These are phyloP conservation scores for Cylloceria caligata DNA, from an alignment of 2,888 invertebrate genomes.

Conservation along the genomic window DNA sequence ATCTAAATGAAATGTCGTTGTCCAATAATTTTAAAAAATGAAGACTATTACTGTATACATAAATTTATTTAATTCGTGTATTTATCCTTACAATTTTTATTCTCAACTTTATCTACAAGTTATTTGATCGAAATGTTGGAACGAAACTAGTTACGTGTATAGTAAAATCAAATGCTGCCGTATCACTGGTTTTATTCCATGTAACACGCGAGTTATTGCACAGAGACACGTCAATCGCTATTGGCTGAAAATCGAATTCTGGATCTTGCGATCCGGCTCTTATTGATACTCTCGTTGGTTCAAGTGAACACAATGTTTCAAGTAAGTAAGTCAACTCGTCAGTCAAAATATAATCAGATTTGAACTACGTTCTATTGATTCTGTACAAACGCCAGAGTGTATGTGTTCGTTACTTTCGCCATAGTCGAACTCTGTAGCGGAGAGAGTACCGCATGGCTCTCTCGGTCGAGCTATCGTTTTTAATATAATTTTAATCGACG, in stretches of 20 bases:
- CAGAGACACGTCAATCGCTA: not conserved
- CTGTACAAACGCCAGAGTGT: not conserved
- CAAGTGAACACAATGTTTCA: not conserved
- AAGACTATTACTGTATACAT: no score
- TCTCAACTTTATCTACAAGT: not conserved
- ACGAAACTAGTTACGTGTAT: not conserved
- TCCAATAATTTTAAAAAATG: no score
- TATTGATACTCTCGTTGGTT: not conserved
- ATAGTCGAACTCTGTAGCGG: not conserved
- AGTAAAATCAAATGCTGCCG: not conserved
- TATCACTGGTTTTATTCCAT: not conserved
- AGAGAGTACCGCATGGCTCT: not conserved
- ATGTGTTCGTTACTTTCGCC: not conserved
- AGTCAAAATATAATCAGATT: slow-evolving; percentile 19
- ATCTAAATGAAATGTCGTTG: no score
- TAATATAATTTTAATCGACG: slow-evolving; percentile 27
- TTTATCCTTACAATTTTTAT: no score
- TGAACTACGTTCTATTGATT: slow-evolving; percentile 21
- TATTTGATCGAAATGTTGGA: not conserved
- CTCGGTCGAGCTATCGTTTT: slow-evolving; percentile 7
- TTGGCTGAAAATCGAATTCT: not conserved
- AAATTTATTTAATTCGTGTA: no score
- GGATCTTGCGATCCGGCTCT: not conserved
- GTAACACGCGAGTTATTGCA: not conserved
- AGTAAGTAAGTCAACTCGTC: slow-evolving; percentile 4